Percentiles rank a stretch among this genome's conserved stretches.
Conservation (phyloP, 2,797 vertebrate species). For the Gymnopithys bicolor region DNA sequence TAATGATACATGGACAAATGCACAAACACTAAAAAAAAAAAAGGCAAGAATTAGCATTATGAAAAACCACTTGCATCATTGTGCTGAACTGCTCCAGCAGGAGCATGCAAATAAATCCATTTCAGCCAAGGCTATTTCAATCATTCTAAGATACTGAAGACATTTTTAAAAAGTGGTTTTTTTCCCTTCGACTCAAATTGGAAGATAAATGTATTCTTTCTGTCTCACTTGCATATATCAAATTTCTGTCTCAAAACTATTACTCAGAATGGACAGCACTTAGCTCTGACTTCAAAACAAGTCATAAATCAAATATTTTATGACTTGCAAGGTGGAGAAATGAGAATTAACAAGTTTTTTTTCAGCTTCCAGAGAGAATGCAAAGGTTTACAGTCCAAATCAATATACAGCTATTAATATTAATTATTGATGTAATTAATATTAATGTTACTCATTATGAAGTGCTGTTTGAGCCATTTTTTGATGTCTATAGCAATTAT, state of each 20-base stretch:
- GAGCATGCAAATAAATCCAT: background rate
- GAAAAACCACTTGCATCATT: background rate
- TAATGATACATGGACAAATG: background rate
- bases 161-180: fast-evolving
- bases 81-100: background rate
- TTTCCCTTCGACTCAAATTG: background rate
- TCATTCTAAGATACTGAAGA: background rate
- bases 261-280: background rate
- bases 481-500: background rate
- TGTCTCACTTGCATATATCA: background rate
- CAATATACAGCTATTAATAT: background rate
- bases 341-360: background rate
- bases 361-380: background rate
- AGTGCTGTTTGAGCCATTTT: background rate
- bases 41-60: background rate
- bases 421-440: background rate
- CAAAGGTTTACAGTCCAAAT: background rate
- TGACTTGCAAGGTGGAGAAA: background rate
- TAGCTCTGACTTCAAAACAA: background rate
- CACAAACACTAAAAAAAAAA: background rate
- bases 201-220: background rate
- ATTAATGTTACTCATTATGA: background rate
- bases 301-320: background rate
- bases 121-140: background rate
- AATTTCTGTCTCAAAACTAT: background rate